Percentiles rank a stretch among this genome's conserved stretches.
phyloP scores from a whole-genome alignment of 2,888 invertebrate species.

The Drosophila rubida region DNA sequence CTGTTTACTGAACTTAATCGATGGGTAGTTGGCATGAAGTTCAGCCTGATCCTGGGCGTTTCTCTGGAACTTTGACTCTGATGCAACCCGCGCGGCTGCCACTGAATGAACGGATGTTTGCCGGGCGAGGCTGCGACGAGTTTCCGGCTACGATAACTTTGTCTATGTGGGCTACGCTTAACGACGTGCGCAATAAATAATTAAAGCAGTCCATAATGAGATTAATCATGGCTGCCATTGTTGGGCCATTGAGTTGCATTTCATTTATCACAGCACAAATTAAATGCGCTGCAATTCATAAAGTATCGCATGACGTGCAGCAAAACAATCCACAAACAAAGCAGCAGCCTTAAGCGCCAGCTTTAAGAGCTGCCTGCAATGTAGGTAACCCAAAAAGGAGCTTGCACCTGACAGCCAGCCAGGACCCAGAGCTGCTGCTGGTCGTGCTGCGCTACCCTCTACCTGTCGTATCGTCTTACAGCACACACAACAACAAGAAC shows the following conservation, averaged over 20 bases:
- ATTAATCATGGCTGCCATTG: conserved; percentile 23
- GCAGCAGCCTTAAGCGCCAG: conserved; percentile 41
- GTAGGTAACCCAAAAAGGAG: conserved; percentile 70
- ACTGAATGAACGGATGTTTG: conserved; percentile 45
- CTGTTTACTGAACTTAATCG: neutral
- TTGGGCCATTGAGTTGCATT: conserved; percentile 21
- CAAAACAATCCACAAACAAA: conserved; percentile 42
- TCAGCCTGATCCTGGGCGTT: neutral
- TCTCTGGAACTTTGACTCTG: neutral
- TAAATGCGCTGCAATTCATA: conserved; percentile 58
- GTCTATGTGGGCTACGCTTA: conserved; percentile 34
- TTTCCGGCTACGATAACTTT: conserved; percentile 46
- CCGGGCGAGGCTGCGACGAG: conserved; percentile 19
- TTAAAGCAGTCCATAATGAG: conserved; percentile 10
- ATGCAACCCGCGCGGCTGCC: conserved; percentile 28
- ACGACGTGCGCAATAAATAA: conserved; percentile 6
- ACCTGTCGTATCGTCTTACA: conserved; percentile 42
- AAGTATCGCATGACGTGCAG: conserved; percentile 47
- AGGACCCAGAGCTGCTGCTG: neutral
- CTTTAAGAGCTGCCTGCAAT: conserved; percentile 47
- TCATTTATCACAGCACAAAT: conserved; percentile 43
- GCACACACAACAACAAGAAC: neutral
- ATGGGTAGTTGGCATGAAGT: conserved; percentile 9
- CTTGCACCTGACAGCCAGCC: conserved; percentile 40
- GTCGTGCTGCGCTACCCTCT: conserved; percentile 4